Conservation (phyloP, 2,888 invertebrate species). For the Stenodema calcarata region DNA sequence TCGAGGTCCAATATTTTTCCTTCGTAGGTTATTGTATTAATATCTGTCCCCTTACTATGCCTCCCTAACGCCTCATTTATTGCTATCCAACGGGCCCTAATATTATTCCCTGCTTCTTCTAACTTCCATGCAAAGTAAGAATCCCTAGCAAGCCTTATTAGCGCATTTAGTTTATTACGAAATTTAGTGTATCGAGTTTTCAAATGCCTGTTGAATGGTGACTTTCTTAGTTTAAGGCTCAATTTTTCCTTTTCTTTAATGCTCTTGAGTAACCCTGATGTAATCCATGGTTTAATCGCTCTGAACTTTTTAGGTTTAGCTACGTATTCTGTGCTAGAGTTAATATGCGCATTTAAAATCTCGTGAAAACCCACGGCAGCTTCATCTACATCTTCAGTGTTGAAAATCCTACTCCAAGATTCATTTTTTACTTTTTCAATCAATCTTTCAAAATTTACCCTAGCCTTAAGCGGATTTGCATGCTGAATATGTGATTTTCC, state of each 20-base stretch:
- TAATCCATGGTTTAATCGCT: background rate
- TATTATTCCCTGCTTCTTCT: conserved; percentile 15
- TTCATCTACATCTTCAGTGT: background rate
- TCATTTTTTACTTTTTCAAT: background rate
- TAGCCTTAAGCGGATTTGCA: background rate
- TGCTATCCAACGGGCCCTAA: background rate
- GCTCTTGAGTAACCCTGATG: background rate
- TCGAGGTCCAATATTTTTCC: background rate
- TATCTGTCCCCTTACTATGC: background rate
- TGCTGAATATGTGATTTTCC: background rate
- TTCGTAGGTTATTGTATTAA: background rate
- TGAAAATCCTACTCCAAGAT: background rate
- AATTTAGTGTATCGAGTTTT: background rate
- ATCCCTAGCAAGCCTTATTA: background rate
- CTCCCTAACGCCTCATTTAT: conserved; percentile 23
- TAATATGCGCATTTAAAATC: background rate
- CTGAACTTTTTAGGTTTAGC: background rate
- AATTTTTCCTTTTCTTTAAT: background rate
- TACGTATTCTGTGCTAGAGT: background rate
- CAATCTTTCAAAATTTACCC: background rate
- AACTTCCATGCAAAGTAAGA: background rate
- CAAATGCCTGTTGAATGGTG: background rate
- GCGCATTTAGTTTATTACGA: background rate
- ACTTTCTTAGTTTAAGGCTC: background rate
- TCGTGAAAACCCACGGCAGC: background rate